These are phyloP conservation scores for Drosophila lacicola DNA, from an alignment of 2,888 invertebrate species.

Conservation along the genomic window DNA sequence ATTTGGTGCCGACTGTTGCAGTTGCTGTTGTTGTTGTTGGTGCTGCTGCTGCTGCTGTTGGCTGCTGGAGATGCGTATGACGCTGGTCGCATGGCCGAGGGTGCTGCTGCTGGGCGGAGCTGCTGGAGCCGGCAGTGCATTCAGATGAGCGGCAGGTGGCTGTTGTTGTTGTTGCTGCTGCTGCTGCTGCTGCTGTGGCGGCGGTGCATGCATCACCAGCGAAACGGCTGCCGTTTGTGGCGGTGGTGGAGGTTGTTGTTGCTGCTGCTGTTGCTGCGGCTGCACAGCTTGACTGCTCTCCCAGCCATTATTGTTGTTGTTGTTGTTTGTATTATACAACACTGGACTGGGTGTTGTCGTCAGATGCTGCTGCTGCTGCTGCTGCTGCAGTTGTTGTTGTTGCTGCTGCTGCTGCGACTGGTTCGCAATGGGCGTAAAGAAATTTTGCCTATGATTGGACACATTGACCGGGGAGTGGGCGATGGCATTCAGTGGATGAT, in stretches of 20 bases:
- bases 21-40: slow-evolving; percentile 39
- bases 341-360: slow-evolving; percentile 83
- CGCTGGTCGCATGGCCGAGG: slow-evolving; percentile 89
- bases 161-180: slow-evolving; percentile 59
- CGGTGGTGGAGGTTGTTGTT: slow-evolving; percentile 67
- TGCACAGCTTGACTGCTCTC: slow-evolving; percentile 34
- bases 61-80: slow-evolving; percentile 93
- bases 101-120: slow-evolving; percentile 72
- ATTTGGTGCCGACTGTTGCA: slow-evolving; percentile 85
- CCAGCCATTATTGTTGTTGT: slow-evolving; percentile 50
- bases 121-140: slow-evolving; percentile 63
- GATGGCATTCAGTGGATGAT: slow-evolving; percentile 88
- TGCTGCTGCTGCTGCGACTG: slow-evolving; percentile 69
- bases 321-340: slow-evolving; percentile 79
- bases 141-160: slow-evolving; percentile 76
- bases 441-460: slow-evolving; percentile 91
- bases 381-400: slow-evolving; percentile 36
- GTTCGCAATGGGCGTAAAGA: slow-evolving; percentile 93
- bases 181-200: slow-evolving; percentile 63
- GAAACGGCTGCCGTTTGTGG: slow-evolving; percentile 82
- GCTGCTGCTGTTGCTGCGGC: slow-evolving; percentile 56
- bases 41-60: slow-evolving; percentile 56
- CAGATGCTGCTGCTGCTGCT: slow-evolving; percentile 36
- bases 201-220: slow-evolving; percentile 83
- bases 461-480: slow-evolving; percentile 88